Evolutionary conservation across 2,888 invertebrate species (phyloP).

Genomic region (Lithophane semibrunnea): DNA sequence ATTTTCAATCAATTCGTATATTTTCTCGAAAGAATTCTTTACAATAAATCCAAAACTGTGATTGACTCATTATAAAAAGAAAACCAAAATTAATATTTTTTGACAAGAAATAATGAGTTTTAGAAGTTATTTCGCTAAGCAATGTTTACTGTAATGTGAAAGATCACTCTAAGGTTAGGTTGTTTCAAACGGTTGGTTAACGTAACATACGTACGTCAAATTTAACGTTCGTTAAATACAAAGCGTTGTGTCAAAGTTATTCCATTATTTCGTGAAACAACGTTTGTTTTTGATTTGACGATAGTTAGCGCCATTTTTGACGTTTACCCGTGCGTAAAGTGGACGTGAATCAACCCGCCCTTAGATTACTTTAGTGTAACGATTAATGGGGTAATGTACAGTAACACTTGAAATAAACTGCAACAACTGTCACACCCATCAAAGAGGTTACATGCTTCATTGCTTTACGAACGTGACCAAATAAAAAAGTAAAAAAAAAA

Average conservation of each 20-base stretch:
- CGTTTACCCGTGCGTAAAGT: too few relatives aligned
- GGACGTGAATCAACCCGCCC: too few relatives aligned
- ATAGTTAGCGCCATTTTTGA: too few relatives aligned
- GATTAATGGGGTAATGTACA: too few relatives aligned
- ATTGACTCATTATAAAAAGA: constrained; percentile 3
- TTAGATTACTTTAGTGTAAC: background rate
- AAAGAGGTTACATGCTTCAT: background rate
- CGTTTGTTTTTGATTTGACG: too few relatives aligned
- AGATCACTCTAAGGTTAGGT: background rate
- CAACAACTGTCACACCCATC: too few relatives aligned
- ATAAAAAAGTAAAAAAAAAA: constrained; percentile 11
- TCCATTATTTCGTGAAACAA: too few relatives aligned
- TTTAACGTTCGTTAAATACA: too few relatives aligned
- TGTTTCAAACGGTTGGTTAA: too few relatives aligned
- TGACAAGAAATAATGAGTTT: background rate
- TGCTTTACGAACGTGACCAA: background rate
- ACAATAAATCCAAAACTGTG: constrained; percentile 6
- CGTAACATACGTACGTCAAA: too few relatives aligned
- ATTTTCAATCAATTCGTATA: background rate
- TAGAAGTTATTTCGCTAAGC: background rate
- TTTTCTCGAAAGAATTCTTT: constrained; percentile 8
- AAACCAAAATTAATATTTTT: background rate
- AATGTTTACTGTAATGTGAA: background rate
- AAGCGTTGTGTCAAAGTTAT: too few relatives aligned
- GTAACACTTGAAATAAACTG: too few relatives aligned